Percentiles rank a stretch among this genome's conserved stretches.
Conservation (phyloP, 2,888 invertebrate genomes). For the Syritta pipiens region DNA sequence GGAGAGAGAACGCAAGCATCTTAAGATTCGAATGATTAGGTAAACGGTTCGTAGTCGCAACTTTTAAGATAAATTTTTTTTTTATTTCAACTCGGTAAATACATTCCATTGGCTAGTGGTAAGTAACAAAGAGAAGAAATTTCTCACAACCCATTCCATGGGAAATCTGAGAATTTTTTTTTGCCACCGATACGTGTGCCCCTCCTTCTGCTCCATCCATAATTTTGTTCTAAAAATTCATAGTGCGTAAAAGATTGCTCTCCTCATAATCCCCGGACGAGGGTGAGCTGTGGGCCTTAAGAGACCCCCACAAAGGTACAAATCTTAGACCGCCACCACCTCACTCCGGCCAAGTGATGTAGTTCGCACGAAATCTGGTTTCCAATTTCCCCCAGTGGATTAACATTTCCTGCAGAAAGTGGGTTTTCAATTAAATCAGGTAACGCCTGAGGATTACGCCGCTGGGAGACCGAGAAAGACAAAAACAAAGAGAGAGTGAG, state of each 20-base stretch:
- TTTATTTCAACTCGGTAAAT: no score
- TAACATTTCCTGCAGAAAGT: constrained; percentile 55
- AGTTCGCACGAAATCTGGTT: constrained; percentile 37
- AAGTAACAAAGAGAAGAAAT: no score
- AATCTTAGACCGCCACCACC: constrained; percentile 35
- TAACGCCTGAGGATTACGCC: constrained; percentile 25
- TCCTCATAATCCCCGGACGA: constrained; percentile 19
- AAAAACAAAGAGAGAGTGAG: constrained; percentile 24
- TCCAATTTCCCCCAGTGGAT: constrained; percentile 57
- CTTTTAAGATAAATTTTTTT: no score
- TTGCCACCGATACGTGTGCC: no score
- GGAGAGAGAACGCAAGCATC: no score
- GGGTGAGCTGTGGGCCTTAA: constrained; percentile 1
- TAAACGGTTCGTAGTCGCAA: no score
- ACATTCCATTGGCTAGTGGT: no score
- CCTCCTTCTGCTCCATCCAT: no score
- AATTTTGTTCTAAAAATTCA: constrained; percentile 55
- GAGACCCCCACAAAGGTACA: not conserved
- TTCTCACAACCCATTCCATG: no score
- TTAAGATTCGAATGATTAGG: no score
- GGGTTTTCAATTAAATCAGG: constrained; percentile 53
- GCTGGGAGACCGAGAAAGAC: no score
- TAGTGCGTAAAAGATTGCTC: constrained; percentile 59
- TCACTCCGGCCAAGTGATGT: not conserved
- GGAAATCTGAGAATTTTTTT: no score